Base-by-base conservation (phyloP, 2,888 invertebrate species). In the Euplagia quadripunctaria region DNA sequence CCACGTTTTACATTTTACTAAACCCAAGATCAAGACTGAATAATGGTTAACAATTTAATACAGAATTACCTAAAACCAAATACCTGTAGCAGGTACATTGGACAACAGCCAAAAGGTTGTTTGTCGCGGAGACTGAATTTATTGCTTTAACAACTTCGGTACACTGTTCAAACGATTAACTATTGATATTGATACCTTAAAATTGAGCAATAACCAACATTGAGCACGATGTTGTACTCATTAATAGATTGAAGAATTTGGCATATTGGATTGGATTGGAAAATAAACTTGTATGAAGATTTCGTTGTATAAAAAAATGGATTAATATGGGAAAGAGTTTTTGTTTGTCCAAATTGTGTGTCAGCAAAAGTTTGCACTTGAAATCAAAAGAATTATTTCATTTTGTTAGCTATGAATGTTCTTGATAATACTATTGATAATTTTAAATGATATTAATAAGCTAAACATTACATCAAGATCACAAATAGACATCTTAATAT, bases 71-170 rank as follows among this genome's bases (percentile, higher is more conserved):
- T 76, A 76, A 75, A 80, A 78, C 76, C 75, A 74, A 79, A 68
- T 74, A 77, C 73, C 75, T 31, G 74, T 72, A 73, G 79, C 74
- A 17, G 11, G 17, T 42, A 17, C 43, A 43, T 83, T 84, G 84
- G 83, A 79, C 75, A 81, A 75, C 78, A 76, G 80, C 84, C 83
- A 82, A 81, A 78, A 82, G 71, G 79, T 81, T 84, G 84, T 82
- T 82, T 83, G 83, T 79, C 64, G 58, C 71, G 42, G 41, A 76
- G 82, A 61, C 14, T 31, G 61, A 61, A 83, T 83, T 83, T 83
- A 83, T 83, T 72, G 74, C 72, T 64, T 74, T 52, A 63, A 74
- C 73, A 72, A 61, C 51, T 43, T 68, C 69, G 66, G 42, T 17
- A 64, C 14, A 42, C 20, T 8, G 11, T 11, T 17, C 46, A 61